Evolutionary conservation across 1,140 invertebrate species (phyloP), one percentile per base, ranked within the genome.

Genomic region (Bradynema listronoti): DNA sequence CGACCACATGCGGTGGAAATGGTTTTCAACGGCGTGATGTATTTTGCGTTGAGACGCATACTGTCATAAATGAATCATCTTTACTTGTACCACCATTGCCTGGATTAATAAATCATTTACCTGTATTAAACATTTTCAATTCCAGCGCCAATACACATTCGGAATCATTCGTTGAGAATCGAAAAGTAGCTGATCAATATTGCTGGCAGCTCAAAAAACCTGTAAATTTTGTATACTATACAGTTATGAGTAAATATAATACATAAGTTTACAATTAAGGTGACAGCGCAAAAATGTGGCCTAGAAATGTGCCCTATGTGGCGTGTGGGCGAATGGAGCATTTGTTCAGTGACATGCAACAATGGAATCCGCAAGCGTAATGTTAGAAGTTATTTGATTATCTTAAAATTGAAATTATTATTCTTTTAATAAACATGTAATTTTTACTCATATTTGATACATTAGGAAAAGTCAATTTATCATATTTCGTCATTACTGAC

Each of bases 1-100:
- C 87, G 3, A 83, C 81, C 4, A 86, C 86, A 5, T 90, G 88
- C 79, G 88, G 87, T 14, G 88, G 87, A 14, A 81, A 84, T 58
- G 88, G 88, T 63, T 82, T 79, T 46, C 84, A 85, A 78, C 83
- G 80, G 0, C 78, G 85, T 50, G 78, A 80, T 45, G 72, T 72
- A 33, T 75, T 63, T 41, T 72, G 70, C 46, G 67, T 71, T 7
- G 55, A 72, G 61, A 68, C 58, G 14, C 29, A 52, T 61, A 11
- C 34, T 46, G 25, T 42, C n/a, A n/a, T n/a, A n/a, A n/a, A n/a
- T n/a, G n/a, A n/a, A n/a, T n/a, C n/a, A n/a, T n/a, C n/a, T n/a
- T n/a, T n/a, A n/a, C n/a, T n/a, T n/a, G n/a, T n/a, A n/a, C n/a
- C n/a, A n/a, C n/a, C n/a, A n/a, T n/a, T n/a, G n/a, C n/a, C n/a